phyloP scores from a whole-genome alignment of 2,888 invertebrate species.

The Agrochola circellaris region DNA sequence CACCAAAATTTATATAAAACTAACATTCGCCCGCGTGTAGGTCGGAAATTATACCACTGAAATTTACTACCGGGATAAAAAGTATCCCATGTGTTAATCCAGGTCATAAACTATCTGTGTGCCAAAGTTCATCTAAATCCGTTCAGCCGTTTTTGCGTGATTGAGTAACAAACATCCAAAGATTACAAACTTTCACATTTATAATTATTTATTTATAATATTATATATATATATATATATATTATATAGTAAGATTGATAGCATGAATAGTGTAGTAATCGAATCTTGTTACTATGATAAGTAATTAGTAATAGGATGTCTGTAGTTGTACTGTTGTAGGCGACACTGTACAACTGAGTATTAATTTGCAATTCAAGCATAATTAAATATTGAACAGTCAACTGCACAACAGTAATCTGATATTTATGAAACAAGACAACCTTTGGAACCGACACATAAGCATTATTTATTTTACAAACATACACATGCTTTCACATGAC shows the following conservation, averaged over 20 bases:
- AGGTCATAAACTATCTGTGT: background rate
- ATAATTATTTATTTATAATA: too few species aligned
- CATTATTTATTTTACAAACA: slow-evolving; percentile 35
- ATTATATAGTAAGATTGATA: background rate
- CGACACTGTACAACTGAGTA: too few species aligned
- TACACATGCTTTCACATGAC: slow-evolving; percentile 21
- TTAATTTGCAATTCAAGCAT: slow-evolving; percentile 36
- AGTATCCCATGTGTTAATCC: too few species aligned
- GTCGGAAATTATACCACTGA: too few species aligned
- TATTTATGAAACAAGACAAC: slow-evolving; percentile 42
- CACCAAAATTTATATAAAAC: background rate
- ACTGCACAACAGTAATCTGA: slow-evolving; percentile 28
- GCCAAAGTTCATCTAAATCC: background rate
- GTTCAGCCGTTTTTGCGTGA: background rate
- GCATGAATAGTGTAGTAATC: background rate
- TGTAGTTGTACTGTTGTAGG: background rate
- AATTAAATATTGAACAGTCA: slow-evolving; percentile 29
- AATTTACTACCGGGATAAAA: too few species aligned
- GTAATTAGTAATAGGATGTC: slow-evolving; percentile 2
- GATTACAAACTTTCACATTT: background rate
- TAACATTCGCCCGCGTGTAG: too few species aligned
- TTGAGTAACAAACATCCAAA: background rate
- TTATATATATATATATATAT: too few species aligned
- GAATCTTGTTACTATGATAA: background rate
- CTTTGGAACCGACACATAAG: slow-evolving; percentile 42